These are phyloP conservation scores for Tetraodon nigroviridis DNA, from an alignment of 2,113 vertebrate species.

Conservation along the genomic window DNA sequence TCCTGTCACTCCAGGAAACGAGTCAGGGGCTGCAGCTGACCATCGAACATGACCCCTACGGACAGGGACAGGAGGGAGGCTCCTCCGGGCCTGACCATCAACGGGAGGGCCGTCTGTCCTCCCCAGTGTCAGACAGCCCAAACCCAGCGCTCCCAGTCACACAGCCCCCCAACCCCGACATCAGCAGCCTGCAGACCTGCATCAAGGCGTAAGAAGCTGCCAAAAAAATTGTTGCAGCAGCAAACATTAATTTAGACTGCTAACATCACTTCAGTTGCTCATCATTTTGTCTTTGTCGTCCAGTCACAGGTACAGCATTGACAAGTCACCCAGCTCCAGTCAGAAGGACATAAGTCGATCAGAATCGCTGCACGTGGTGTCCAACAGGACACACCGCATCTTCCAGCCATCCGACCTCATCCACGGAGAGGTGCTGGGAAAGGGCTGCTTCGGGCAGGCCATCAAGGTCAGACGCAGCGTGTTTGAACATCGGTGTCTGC, in stretches of 20 bases:
- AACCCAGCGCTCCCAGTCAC: no score
- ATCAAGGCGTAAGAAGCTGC: no score
- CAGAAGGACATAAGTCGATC: constrained; percentile 91
- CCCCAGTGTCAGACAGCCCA: no score
- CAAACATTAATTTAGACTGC: background rate
- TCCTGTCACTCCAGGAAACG: constrained; percentile 81
- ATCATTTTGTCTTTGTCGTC: background rate
- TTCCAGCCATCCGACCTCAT: constrained; percentile 96
- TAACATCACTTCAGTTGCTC: background rate
- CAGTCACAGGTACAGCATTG: constrained; percentile 92
- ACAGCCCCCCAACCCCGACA: no score
- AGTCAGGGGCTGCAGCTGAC: constrained; percentile 93
- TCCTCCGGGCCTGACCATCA: no score
- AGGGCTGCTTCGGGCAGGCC: constrained; percentile 95
- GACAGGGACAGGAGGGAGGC: no score
- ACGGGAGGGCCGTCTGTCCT: no score
- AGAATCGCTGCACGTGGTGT: constrained; percentile 85
- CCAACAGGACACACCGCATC: constrained; percentile 83
- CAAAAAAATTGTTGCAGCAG: no score
- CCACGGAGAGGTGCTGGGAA: constrained; percentile 93
- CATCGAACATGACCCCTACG: constrained; percentile 90
- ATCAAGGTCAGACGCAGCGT: constrained; percentile 81
- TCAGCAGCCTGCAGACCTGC: no score
- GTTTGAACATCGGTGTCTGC: background rate
- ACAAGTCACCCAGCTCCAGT: constrained; percentile 86